These are phyloP conservation scores for Meteorus cinctellus DNA, from an alignment of 2,888 invertebrate species.

Conservation along the genomic window DNA sequence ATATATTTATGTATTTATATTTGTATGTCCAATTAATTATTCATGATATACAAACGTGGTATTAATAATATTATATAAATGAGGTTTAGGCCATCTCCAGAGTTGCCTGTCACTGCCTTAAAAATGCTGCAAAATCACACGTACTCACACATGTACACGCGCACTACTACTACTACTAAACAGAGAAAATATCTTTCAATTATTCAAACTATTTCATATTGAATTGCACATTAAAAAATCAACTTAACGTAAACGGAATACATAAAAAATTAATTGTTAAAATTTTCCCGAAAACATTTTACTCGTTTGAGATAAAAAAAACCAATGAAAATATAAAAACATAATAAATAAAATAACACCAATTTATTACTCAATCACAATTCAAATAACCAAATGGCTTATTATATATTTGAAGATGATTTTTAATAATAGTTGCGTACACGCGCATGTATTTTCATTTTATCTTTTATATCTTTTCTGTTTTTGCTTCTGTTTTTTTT, in stretches of 20 bases:
- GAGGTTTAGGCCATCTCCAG: conserved; percentile 73
- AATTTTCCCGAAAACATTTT: too few species aligned
- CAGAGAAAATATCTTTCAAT: neutral
- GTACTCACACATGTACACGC: conserved; percentile 10
- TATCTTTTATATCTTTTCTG: neutral
- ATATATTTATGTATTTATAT: conserved; percentile 44
- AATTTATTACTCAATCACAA: neutral
- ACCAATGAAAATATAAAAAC: too few species aligned
- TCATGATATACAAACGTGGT: neutral
- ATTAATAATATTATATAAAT: neutral
- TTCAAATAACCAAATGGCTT: neutral
- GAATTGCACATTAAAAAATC: too few species aligned
- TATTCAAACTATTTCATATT: neutral
- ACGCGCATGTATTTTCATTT: neutral
- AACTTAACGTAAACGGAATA: too few species aligned
- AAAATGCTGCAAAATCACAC: conserved; percentile 32
- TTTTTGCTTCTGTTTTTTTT: neutral
- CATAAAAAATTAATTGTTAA: too few species aligned
- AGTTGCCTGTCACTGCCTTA: conserved; percentile 68
- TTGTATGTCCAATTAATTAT: conserved; percentile 30
- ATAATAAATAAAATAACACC: neutral
- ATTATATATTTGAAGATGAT: neutral
- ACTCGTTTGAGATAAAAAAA: too few species aligned
- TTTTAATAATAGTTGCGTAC: neutral
- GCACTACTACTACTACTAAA: neutral